Evolutionary conservation across 1,140 invertebrate genomes (phyloP).

Genomic region (Procambarus clarkii): DNA sequence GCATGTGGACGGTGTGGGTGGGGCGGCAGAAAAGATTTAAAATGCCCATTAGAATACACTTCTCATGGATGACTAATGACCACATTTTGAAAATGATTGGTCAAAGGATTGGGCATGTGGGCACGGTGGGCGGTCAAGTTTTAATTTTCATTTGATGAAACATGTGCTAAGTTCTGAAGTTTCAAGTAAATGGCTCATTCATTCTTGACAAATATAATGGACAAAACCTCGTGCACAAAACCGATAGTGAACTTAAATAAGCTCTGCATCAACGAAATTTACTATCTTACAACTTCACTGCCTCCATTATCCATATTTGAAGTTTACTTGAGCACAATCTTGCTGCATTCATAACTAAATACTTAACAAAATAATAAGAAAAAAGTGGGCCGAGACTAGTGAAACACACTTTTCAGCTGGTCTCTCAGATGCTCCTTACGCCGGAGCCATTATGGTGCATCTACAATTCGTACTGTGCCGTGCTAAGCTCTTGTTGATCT

Average conservation of each 20-base stretch:
- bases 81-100: slow-evolving; percentile 66
- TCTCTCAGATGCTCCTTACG: too few relatives aligned
- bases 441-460: too few relatives aligned
- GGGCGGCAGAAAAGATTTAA: slow-evolving; percentile 68
- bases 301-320: slow-evolving; percentile 25
- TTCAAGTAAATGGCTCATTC: slow-evolving; percentile 43
- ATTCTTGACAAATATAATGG: slow-evolving; percentile 50
- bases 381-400: too few relatives aligned
- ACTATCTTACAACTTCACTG: slow-evolving; percentile 37
- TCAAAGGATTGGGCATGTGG: slow-evolving; percentile 60
- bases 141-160: slow-evolving; percentile 54
- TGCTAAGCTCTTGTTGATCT: too few relatives aligned
- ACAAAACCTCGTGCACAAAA: slow-evolving; percentile 44
- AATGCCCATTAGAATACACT: slow-evolving; percentile 67
- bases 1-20: slow-evolving; percentile 46
- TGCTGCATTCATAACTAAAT: too few relatives aligned
- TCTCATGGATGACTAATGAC: slow-evolving; percentile 58
- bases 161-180: slow-evolving; percentile 44
- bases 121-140: slow-evolving; percentile 47
- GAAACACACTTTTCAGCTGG: too few relatives aligned
- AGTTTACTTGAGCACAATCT: too few relatives aligned
- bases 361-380: too few relatives aligned
- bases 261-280: slow-evolving; percentile 46
- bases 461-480: too few relatives aligned
- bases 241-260: slow-evolving; percentile 49